Conservation (phyloP, 2,888 invertebrate species). For the Polyommatus icarus region DNA sequence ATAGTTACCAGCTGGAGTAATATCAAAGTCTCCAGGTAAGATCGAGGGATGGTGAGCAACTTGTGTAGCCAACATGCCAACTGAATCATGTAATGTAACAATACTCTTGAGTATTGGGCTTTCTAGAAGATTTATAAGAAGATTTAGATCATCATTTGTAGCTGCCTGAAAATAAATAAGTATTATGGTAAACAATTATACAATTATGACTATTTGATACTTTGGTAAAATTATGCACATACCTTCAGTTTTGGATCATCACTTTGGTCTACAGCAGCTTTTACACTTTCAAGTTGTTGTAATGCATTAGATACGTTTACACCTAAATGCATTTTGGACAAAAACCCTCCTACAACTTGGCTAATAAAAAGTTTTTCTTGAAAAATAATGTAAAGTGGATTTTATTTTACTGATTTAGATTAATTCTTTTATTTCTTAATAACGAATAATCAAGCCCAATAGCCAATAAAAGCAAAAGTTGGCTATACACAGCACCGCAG, state of each 20-base stretch:
- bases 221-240: constrained; percentile 34
- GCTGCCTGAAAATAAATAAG: constrained; percentile 57
- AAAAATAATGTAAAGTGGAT: neutral
- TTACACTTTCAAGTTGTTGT: constrained; percentile 93
- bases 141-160: constrained; percentile 88
- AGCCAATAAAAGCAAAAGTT: too few species aligned
- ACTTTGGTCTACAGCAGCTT: constrained; percentile 90
- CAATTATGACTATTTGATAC: neutral
- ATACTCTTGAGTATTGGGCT: constrained; percentile 95
- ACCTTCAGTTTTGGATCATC: constrained; percentile 91
- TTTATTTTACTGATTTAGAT: neutral
- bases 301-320: constrained; percentile 94
- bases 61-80: constrained; percentile 92
- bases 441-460: too few species aligned
- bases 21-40: constrained; percentile 95
- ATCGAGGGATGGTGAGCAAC: constrained; percentile 95
- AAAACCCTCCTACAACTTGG: neutral
- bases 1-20: constrained; percentile 86
- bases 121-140: constrained; percentile 90
- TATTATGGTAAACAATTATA: neutral
- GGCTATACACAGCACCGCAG: too few species aligned
- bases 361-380: neutral
- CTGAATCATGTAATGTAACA: constrained; percentile 94
- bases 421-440: neutral
- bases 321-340: constrained; percentile 75